Base-by-base conservation (phyloP, 2,797 vertebrate genomes). In the Leptoclinus maculatus region DNA sequence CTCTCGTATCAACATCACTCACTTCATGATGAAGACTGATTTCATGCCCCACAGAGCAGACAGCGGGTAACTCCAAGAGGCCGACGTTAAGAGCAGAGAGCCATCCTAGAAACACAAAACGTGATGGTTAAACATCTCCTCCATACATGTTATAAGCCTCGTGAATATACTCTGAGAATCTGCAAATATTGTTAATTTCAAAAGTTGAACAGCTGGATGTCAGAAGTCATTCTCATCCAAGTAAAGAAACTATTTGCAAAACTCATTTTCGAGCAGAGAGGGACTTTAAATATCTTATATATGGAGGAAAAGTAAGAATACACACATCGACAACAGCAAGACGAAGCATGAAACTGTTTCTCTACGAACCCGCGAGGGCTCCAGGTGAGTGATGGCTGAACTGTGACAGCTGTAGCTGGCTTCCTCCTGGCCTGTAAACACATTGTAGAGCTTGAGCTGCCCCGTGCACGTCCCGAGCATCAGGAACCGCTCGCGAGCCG, bases 11-110 rank as follows among this genome's bases (percentile, higher is more conserved):
- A 74, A 77, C 19, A 53, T 71, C 79, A 96, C 97, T 92, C 95
- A 99, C 98, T 99, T 99, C 96, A 99, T 99, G 91, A 99, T 98
- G 93, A 99, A 99, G 83, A 99, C 98, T 12, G 98, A 99, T 88
- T 99, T 99, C 98, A 99, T 99, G 83, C 98, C 97, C 98, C 98
- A 99, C 79, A 99, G 95, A 0, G 97, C 98, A 87, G 98, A 99
- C 66, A 99, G 92, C 53, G 98, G 98, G 85, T 98, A 99, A 91
- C 97, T 99, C 98, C 98, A 99, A 0, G 97, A 99, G 80, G 98
- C 97, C 23, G 98, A 99, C 0, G 98, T 99, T 90, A 99, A 90
- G 83, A 99, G 94, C 89, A 99, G 94, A 64, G 97, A 98, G 60
- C 98, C 98, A 66, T 99, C 98, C 98, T 99, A 67, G 47, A 87